Base-by-base conservation (phyloP, 2,113 vertebrate genomes). In the Cricetomys ansorgei region DNA sequence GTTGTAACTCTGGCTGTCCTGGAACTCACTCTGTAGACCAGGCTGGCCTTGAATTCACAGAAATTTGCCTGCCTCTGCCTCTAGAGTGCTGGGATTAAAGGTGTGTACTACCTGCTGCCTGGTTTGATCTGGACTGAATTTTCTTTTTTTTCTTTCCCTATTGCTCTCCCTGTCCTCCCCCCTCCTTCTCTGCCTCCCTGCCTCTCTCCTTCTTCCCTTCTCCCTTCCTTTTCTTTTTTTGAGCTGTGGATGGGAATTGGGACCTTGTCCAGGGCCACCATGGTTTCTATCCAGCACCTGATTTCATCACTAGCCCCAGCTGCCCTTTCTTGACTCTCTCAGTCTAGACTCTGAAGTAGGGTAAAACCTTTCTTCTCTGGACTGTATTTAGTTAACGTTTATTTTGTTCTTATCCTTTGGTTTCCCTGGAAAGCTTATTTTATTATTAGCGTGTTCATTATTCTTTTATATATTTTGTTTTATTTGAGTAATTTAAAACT, bases 401-500 rank as follows among this genome's bases (percentile, higher is more conserved):
- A 89, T 86, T 91, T 91, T 86, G 57, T 88, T 15, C 12, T 70
- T 94, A 85, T 3, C 5, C 69, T 92, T 91, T 69, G 21, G 8
- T 64, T 90, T 95, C 50, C 45, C 27, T 45, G 84, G 25, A 88
- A 73, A 65, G 7, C 4, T 92, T 62, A 76, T 50, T 85, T 77
- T 89, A 87, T 69, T 77, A 45, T 55, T 93, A 9, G 76, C 37
- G 70, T 37, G 77, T 31, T 73, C 67, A 37, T 79, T 55, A 21
- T 16, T 25, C 72, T 88, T 88, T 79, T 48, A n/a, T 45, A 45
- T 45, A 15, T 29, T 91, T 91, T 91, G 29, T 25, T 83, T 94
- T 13, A 83, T 73, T 84, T 89, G 2, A 77, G 23, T 64, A 94
- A 96, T 45, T 88, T 92, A 70, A 90, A 81, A 86, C 62, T 57